phyloP scores from a whole-genome alignment of 2,888 invertebrate genomes.

The Drosophila vallismaia region DNA sequence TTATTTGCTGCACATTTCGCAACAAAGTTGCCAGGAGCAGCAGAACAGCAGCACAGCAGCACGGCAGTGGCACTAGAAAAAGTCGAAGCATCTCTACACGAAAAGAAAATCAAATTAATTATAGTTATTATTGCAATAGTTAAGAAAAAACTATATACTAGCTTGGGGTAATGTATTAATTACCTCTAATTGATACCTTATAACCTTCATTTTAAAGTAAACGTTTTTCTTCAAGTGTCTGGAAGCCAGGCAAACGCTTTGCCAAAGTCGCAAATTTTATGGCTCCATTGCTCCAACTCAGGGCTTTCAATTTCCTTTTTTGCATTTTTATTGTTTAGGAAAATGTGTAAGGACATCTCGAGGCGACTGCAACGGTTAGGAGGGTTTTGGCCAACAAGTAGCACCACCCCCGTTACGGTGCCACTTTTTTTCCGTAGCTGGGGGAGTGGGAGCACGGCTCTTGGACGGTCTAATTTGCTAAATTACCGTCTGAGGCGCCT shows the following conservation, averaged over 20 bases:
- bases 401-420: constrained; percentile 1
- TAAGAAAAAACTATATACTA: not conserved
- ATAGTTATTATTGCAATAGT: not conserved
- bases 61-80: constrained; percentile 13
- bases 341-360: constrained; percentile 44
- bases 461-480: constrained; percentile 38
- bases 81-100: not conserved
- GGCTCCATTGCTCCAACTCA: constrained; percentile 46
- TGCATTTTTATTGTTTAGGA: constrained; percentile 50
- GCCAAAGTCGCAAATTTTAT: constrained; percentile 58
- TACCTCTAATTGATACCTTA: not conserved
- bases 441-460: constrained; percentile 4
- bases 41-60: constrained; percentile 28
- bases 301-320: constrained; percentile 61
- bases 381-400: constrained; percentile 56
- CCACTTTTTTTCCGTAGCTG: constrained; percentile 26
- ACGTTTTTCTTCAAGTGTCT: not conserved
- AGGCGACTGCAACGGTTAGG: constrained; percentile 33
- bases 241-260: constrained; percentile 26
- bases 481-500: constrained; percentile 35
- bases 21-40: constrained; percentile 54
- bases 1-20: constrained; percentile 64
- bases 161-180: not conserved
- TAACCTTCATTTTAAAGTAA: not conserved
- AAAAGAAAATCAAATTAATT: not conserved